Percentiles rank a stretch among this genome's conserved stretches.
These are phyloP conservation scores for Leptopilina syphax DNA, from an alignment of 2,888 invertebrate genomes.

Conservation along the genomic window DNA sequence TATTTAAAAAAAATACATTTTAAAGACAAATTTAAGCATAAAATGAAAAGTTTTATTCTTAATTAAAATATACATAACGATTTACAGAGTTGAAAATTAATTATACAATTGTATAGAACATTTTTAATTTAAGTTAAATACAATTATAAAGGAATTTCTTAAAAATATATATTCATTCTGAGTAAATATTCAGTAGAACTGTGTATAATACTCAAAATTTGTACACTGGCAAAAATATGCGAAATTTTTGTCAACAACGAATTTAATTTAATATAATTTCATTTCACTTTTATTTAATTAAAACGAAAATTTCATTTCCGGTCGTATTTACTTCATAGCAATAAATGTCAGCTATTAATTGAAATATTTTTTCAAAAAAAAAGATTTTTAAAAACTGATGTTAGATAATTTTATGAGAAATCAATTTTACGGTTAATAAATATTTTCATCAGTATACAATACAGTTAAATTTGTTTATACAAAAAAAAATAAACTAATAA, in stretches of 20 bases:
- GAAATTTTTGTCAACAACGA: too few relatives aligned
- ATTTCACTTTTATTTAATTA: too few relatives aligned
- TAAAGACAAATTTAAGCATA: not conserved
- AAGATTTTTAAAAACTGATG: too few relatives aligned
- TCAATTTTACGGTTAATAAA: not conserved
- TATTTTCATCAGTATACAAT: slow-evolving; percentile 36
- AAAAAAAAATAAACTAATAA: slow-evolving; percentile 12
- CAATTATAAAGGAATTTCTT: not conserved
- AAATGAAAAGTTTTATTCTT: slow-evolving; percentile 16
- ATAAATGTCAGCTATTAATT: slow-evolving; percentile 2
- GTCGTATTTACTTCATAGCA: too few relatives aligned
- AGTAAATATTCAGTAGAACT: too few relatives aligned
- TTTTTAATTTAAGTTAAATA: slow-evolving; percentile 20
- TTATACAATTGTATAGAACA: slow-evolving; percentile 5
- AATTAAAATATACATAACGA: slow-evolving; percentile 11
- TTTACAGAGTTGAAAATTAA: slow-evolving; percentile 17
- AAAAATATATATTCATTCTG: slow-evolving; percentile 33
- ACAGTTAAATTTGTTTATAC: slow-evolving; percentile 15
- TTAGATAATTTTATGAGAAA: too few relatives aligned
- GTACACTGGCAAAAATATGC: not conserved
- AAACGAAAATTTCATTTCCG: too few relatives aligned
- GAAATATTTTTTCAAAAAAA: too few relatives aligned
- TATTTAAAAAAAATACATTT: not conserved
- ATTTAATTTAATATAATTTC: too few relatives aligned
- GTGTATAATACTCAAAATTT: not conserved